A percentile compares a stretch with the other conserved stretches of the same genome.
Conservation (phyloP, 1,140 invertebrate species). For the Trachymyrmex septentrionalis region DNA sequence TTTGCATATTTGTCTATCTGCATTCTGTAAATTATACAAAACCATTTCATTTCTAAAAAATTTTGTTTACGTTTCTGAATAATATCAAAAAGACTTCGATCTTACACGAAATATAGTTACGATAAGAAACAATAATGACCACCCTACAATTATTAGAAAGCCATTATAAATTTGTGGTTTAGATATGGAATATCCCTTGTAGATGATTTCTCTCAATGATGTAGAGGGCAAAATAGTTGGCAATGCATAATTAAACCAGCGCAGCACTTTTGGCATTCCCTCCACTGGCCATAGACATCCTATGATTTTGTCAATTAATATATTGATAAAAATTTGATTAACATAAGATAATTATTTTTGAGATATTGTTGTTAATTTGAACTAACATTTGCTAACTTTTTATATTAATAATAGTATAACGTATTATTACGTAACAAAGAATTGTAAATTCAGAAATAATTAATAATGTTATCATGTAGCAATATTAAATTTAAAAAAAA, state of each 20-base stretch:
- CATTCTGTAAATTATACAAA: constrained; percentile 28
- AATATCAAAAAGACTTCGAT: constrained; percentile 44
- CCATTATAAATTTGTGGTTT: constrained; percentile 88
- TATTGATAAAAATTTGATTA: background rate
- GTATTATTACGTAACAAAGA: background rate
- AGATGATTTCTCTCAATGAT: constrained; percentile 89
- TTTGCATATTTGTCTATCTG: background rate
- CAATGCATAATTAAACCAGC: constrained; percentile 87
- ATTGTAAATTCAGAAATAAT: background rate
- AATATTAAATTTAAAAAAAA: background rate
- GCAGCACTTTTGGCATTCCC: constrained; percentile 89
- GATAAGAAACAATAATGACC: constrained; percentile 86
- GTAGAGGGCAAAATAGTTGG: constrained; percentile 90
- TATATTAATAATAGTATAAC: background rate
- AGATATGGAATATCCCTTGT: constrained; percentile 87
- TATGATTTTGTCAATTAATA: constrained; percentile 77
- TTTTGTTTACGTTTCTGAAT: background rate
- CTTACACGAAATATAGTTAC: constrained; percentile 81
- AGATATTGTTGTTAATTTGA: background rate
- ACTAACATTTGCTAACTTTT: background rate
- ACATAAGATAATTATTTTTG: background rate
- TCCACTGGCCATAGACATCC: constrained; percentile 97
- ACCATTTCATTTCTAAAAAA: background rate
- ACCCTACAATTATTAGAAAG: constrained; percentile 87
- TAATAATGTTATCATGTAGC: background rate